Evolutionary conservation across 2,113 vertebrate species (phyloP).

Genomic region (Phylloscopus whistleri): DNA sequence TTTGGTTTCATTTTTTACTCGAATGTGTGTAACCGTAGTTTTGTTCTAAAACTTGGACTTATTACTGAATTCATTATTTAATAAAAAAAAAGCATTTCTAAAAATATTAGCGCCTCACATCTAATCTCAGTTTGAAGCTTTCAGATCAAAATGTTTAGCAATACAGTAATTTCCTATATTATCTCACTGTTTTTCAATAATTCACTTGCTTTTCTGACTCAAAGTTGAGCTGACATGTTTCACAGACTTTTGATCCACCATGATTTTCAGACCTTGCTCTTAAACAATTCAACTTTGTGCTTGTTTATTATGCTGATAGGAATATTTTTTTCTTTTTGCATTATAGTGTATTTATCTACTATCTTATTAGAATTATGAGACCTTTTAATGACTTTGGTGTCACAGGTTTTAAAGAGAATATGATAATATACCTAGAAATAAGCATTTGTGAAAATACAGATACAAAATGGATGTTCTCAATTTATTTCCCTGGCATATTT

Average conservation of each 20-base stretch:
- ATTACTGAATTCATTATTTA: neutral
- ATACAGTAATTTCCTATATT: neutral
- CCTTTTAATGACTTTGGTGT: neutral
- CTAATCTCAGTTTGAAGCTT: neutral
- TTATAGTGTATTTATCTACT: neutral
- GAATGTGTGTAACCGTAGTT: neutral
- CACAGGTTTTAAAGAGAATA: neutral
- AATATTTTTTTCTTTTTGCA: neutral
- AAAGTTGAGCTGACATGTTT: neutral
- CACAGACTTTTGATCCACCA: neutral
- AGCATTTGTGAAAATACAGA: neutral
- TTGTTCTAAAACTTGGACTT: neutral
- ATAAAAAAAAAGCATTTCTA: neutral
- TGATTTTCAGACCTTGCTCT: neutral
- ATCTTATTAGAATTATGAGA: neutral
- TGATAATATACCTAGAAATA: neutral
- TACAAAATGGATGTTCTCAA: neutral
- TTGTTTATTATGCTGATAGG: neutral
- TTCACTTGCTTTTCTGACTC: neutral
- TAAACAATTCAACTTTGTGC: neutral
- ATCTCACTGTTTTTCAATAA: neutral
- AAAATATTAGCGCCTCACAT: neutral
- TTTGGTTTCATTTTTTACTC: neutral
- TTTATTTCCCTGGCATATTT: neutral
- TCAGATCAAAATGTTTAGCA: neutral